A percentile compares a stretch with the other conserved stretches of the same genome.
Evolutionary conservation across 2,888 invertebrate species (phyloP).

Genomic region (Mayetiola destructor): DNA sequence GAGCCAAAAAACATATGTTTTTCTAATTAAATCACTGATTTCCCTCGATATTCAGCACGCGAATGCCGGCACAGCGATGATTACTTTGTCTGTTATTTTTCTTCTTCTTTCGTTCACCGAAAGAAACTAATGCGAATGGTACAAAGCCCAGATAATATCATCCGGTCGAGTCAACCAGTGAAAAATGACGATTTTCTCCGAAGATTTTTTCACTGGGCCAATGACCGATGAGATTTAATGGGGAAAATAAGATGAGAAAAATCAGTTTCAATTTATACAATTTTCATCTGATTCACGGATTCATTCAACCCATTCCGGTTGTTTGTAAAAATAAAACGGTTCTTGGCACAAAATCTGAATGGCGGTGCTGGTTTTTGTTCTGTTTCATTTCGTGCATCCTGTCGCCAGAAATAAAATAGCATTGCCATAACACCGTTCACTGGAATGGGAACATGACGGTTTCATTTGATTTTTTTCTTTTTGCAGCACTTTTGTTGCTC

Average conservation of each 20-base stretch:
- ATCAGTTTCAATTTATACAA: not conserved
- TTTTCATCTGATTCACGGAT: not conserved
- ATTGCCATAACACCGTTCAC: too few relatives aligned
- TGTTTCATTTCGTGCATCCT: not conserved
- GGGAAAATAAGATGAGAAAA: too few relatives aligned
- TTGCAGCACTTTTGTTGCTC: too few relatives aligned
- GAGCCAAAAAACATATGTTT: slow-evolving; percentile 2
- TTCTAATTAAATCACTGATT: slow-evolving; percentile 12
- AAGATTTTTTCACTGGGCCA: slow-evolving; percentile 3
- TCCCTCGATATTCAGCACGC: slow-evolving; percentile 7
- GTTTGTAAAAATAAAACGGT: not conserved
- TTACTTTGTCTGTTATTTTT: too few relatives aligned
- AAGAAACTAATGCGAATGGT: too few relatives aligned
- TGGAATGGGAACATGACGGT: too few relatives aligned
- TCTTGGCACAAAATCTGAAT: not conserved
- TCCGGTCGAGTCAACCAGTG: not conserved
- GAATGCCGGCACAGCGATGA: not conserved
- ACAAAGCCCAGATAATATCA: not conserved
- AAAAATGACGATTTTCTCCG: not conserved
- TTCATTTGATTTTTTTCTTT: too few relatives aligned
- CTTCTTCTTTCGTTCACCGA: not conserved
- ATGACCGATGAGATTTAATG: too few relatives aligned
- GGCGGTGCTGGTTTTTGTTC: not conserved
- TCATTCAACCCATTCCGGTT: not conserved
- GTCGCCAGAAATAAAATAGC: not conserved